phyloP scores from a whole-genome alignment of 37 sponge, comb jelly and placozoan species.

The Halisarca cf. caerulea region DNA sequence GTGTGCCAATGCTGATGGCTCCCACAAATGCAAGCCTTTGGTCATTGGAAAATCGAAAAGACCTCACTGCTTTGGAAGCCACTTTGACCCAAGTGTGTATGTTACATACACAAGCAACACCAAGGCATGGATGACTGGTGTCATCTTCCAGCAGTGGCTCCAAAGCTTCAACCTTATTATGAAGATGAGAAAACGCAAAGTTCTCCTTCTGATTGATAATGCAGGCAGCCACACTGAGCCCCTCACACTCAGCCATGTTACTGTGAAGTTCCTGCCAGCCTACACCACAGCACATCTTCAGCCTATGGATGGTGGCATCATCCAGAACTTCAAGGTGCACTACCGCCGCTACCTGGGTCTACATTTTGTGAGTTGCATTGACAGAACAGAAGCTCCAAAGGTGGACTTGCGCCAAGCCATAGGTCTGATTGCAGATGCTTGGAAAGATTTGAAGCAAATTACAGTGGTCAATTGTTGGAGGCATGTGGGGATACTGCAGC shows the following conservation, averaged over 20 bases:
- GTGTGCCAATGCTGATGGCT: constrained; percentile 16
- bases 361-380: constrained; percentile 1
- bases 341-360: background rate
- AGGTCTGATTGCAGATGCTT: constrained; percentile 5
- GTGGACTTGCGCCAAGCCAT: constrained; percentile 17
- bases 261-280: constrained; percentile 11
- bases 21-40: constrained; percentile 24
- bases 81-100: constrained; percentile 18
- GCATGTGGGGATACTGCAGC: constrained; percentile 14
- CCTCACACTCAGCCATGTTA: background rate
- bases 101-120: background rate
- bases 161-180: background rate
- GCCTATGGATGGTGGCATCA: constrained; percentile 16
- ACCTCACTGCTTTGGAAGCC: constrained; percentile 11
- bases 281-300: constrained; percentile 32
- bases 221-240: constrained; percentile 8
- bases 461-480: constrained; percentile 27
- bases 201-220: constrained; percentile 18
- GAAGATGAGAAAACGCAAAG: background rate
- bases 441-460: constrained; percentile 1
- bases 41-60: constrained; percentile 17
- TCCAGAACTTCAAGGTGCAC: constrained; percentile 26
- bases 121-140: constrained; percentile 43
- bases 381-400: background rate
- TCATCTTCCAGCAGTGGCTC: constrained; percentile 19